Percentiles rank a stretch among this genome's conserved stretches.
Evolutionary conservation across 2,113 vertebrate species (phyloP).

Genomic region (Spheniscus mendiculus): DNA sequence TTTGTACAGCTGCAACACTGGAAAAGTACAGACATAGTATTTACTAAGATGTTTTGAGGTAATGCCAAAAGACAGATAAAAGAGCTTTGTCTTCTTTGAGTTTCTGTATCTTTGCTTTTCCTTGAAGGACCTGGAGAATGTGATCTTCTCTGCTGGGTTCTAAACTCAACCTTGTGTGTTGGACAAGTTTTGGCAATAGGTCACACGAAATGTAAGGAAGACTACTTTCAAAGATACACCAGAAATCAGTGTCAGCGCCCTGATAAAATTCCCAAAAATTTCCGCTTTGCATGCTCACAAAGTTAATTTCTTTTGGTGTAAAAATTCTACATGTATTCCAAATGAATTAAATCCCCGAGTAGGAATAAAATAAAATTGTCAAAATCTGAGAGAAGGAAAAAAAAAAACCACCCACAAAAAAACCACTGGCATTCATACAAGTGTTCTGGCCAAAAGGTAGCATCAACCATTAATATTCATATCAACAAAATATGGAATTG

Average conservation of each 20-base stretch:
- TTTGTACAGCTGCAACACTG: not conserved
- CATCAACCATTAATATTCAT: not conserved
- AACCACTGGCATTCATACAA: not conserved
- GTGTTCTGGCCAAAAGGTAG: not conserved
- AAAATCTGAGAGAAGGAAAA: not conserved
- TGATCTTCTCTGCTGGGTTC: not conserved
- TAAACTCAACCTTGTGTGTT: not conserved
- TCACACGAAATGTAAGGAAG: not conserved
- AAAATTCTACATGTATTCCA: not conserved
- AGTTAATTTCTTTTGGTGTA: not conserved
- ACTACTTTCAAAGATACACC: not conserved
- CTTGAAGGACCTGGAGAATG: not conserved
- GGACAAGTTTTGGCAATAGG: not conserved
- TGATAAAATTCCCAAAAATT: not conserved
- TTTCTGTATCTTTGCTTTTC: not conserved
- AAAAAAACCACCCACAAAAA: not conserved
- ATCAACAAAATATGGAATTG: not conserved
- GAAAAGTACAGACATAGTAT: not conserved
- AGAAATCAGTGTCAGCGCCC: not conserved
- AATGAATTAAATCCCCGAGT: not conserved
- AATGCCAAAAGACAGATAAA: not conserved
- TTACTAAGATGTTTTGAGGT: not conserved
- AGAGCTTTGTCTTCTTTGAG: not conserved
- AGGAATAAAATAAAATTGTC: not conserved
- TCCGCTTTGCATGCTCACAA: not conserved